Conservation (phyloP, 37 sponge, comb jelly and placozoan genomes). For the Diacarnus erythraeanus region DNA sequence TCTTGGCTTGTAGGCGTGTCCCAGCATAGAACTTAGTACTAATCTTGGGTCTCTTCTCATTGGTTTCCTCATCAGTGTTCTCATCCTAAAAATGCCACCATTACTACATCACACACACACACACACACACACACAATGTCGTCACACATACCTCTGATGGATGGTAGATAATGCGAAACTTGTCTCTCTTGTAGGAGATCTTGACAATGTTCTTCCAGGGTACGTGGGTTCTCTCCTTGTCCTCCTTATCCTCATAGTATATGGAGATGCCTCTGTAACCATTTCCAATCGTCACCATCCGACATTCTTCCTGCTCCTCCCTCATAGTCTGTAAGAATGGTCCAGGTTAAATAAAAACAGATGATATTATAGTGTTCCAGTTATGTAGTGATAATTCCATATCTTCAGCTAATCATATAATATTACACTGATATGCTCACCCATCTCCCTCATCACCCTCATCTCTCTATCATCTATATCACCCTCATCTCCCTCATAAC, state of each 20-base stretch:
- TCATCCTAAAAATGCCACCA: slow-evolving; percentile 1
- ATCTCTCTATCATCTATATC: too few species aligned
- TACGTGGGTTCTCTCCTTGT: not conserved
- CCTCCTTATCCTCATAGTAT: slow-evolving; percentile 23
- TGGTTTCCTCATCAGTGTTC: not conserved
- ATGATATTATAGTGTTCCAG: too few species aligned
- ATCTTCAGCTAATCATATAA: too few species aligned
- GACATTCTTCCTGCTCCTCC: not conserved
- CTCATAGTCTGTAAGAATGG: slow-evolving; percentile 3
- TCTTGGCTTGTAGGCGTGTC: slow-evolving; percentile 56
- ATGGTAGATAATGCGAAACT: slow-evolving; percentile 54
- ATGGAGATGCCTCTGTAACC: slow-evolving; percentile 39
- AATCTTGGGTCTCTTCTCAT: not conserved
- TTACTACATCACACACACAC: not conserved
- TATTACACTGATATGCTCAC: too few species aligned
- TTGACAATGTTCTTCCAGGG: slow-evolving; percentile 66
- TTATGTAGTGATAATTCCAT: too few species aligned
- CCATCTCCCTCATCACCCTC: too few species aligned
- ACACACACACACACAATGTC: not conserved
- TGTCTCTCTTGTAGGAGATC: slow-evolving; percentile 72
- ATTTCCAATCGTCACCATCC: slow-evolving; percentile 20
- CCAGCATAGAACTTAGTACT: slow-evolving; percentile 39
- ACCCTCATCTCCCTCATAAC: too few species aligned
- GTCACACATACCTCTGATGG: slow-evolving; percentile 4
- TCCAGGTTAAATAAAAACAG: too few species aligned